These are phyloP conservation scores for Drosophila paramelanica DNA, from an alignment of 2,888 invertebrate genomes.

Conservation along the genomic window DNA sequence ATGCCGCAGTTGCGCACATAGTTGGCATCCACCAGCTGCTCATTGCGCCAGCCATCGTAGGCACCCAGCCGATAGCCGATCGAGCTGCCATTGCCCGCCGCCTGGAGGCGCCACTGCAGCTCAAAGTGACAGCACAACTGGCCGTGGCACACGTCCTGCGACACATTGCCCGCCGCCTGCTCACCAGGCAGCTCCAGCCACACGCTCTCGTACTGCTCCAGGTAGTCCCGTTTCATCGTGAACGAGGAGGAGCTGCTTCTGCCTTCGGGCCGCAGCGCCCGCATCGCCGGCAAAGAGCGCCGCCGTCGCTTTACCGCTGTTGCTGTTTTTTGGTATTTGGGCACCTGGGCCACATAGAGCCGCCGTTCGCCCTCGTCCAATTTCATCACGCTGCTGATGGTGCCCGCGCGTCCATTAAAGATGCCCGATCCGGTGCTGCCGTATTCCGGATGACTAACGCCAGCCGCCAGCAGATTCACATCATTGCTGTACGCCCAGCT, in stretches of 20 bases:
- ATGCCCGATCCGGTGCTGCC: conserved; percentile 92
- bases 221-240: conserved; percentile 72
- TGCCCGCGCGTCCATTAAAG: conserved; percentile 86
- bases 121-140: conserved; percentile 78
- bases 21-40: conserved; percentile 79
- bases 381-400: conserved; percentile 68
- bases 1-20: conserved; percentile 85
- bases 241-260: neutral
- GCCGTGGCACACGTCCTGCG: conserved; percentile 43
- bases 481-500: conserved; percentile 89
- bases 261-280: neutral
- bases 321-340: conserved; percentile 50
- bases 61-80: conserved; percentile 85
- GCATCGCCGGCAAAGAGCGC: neutral
- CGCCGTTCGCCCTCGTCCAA: conserved; percentile 62
- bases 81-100: neutral
- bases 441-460: conserved; percentile 87
- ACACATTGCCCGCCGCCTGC: neutral
- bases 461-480: conserved; percentile 90
- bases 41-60: conserved; percentile 85
- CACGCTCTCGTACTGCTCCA: conserved; percentile 60
- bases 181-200: conserved; percentile 23
- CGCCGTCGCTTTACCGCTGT: neutral
- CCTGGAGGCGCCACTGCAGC: conserved; percentile 46
- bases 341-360: conserved; percentile 75